Evolutionary conservation across 1,140 invertebrate species (phyloP).

Genomic region (Daktulosphaira vitifoliae): DNA sequence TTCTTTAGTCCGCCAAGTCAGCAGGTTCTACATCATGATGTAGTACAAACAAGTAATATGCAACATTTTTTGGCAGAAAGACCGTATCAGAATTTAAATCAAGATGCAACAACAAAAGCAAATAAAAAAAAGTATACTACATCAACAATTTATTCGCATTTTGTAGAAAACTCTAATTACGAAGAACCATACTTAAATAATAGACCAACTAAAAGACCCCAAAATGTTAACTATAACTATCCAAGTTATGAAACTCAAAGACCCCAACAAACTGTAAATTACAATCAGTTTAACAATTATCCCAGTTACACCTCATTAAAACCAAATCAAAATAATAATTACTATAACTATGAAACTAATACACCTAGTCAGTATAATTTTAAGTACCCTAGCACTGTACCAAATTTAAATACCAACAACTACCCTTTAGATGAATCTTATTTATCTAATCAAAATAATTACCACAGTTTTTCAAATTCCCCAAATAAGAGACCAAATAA

Average conservation of each 20-base stretch:
- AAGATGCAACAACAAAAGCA: neutral
- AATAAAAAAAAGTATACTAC: conserved; percentile 9
- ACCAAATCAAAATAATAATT: neutral
- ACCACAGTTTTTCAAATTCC: neutral
- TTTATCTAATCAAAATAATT: conserved; percentile 11
- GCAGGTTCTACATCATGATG: neutral
- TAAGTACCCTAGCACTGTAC: neutral
- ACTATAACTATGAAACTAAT: neutral
- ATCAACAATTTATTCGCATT: neutral
- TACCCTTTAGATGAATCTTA: neutral
- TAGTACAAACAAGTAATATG: neutral
- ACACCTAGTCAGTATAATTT: neutral
- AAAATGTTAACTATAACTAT: conserved; percentile 9
- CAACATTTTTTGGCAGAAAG: conserved; percentile 3
- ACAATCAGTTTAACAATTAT: no score
- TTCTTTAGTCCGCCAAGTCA: neutral
- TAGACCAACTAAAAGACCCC: neutral
- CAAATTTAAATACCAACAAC: neutral
- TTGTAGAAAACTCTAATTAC: neutral
- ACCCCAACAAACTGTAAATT: no score
- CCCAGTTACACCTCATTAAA: neutral
- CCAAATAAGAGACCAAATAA: neutral
- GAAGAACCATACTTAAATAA: neutral
- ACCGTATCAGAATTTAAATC: conserved; percentile 13
- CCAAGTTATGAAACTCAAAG: conserved; percentile 4